Evolutionary conservation across 1,140 invertebrate genomes (phyloP), one percentile per base, ranked within the genome.

Genomic region (Lasaia peninsularis): DNA sequence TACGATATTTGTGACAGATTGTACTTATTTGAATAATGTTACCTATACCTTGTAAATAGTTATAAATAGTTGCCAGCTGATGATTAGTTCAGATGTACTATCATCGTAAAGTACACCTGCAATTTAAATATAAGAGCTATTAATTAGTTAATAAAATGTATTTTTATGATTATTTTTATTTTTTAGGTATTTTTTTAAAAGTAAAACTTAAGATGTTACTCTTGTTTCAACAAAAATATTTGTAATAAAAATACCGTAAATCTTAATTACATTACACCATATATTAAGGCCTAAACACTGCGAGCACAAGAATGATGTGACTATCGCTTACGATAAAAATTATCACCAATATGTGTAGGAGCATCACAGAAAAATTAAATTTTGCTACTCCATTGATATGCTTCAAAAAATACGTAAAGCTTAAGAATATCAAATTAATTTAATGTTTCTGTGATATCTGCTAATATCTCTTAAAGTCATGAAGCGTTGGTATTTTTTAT

Each of bases 11-110:
- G 40, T 44, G 18, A 44, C 40, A 44, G 40, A 44, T 44, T 44
- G 40, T 44, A 44, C 40, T 44, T 44, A 44, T 44, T 44, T 44
- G 40, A 44, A 44, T 44, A 44, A 44, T 44, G 40, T 44, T 44
- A 44, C 40, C 40, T 44, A 44, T 11, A 20, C 40, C 2, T 44
- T 44, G 40, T 44, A 44, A 44, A 44, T 44, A 44, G 40, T 44
- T 44, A 44, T 44, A 44, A 44, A 44, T 44, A 44, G 40, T 10
- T 44, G 40, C 40, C 40, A 40, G 16, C 16, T 16, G 0, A 40
- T 9, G 35, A 14, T 7, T 40, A 40, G 35, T 40, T 16, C 35
- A 16, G 35, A 40, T 44, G 37, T 44, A 44, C 37, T 44, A 44
- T 44, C 37, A 44, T 44, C 8, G 10, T 18, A 40, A 16, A 40